A percentile compares a stretch with the other conserved stretches of the same genome.
Evolutionary conservation across 1,140 invertebrate genomes (phyloP).

Genomic region (Cotesia chilonis): DNA sequence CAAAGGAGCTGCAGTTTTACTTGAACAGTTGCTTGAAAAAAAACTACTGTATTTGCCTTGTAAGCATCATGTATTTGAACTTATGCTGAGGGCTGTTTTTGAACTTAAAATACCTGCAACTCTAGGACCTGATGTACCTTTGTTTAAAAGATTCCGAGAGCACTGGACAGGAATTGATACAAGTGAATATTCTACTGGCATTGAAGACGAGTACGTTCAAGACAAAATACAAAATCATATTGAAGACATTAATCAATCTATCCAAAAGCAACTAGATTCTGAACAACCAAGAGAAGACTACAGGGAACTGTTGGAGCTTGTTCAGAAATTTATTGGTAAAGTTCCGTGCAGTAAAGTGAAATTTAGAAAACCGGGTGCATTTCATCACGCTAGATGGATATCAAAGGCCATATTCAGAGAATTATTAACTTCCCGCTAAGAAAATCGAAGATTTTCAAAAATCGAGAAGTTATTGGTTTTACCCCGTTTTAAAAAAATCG

Average conservation of each 20-base stretch:
- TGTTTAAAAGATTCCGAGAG: constrained; percentile 41
- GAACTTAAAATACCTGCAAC: constrained; percentile 33
- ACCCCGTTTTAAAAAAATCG: no score
- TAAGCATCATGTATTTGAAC: constrained; percentile 39
- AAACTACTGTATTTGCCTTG: constrained; percentile 38
- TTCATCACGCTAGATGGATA: constrained; percentile 55
- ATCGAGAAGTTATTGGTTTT: no score
- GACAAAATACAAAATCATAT: background rate
- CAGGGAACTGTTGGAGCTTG: constrained; percentile 54
- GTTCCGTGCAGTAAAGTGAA: constrained; percentile 38
- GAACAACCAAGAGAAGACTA: constrained; percentile 49
- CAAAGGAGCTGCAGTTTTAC: no score
- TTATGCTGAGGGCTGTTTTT: constrained; percentile 38
- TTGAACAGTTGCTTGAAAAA: background rate
- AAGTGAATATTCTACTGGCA: constrained; percentile 6
- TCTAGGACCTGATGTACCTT: constrained; percentile 30
- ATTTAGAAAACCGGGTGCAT: constrained; percentile 54
- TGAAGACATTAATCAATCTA: constrained; percentile 8
- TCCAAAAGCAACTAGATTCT: background rate
- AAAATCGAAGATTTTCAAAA: no score
- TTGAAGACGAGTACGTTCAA: constrained; percentile 5
- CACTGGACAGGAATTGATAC: constrained; percentile 35
- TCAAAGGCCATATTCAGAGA: constrained; percentile 52
- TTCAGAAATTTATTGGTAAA: constrained; percentile 56
- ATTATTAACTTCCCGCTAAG: no score